Percentiles rank a stretch among this genome's conserved stretches.
Evolutionary conservation across 2,797 vertebrate species (phyloP).

Genomic region (Mormyrus hasselquistii): DNA sequence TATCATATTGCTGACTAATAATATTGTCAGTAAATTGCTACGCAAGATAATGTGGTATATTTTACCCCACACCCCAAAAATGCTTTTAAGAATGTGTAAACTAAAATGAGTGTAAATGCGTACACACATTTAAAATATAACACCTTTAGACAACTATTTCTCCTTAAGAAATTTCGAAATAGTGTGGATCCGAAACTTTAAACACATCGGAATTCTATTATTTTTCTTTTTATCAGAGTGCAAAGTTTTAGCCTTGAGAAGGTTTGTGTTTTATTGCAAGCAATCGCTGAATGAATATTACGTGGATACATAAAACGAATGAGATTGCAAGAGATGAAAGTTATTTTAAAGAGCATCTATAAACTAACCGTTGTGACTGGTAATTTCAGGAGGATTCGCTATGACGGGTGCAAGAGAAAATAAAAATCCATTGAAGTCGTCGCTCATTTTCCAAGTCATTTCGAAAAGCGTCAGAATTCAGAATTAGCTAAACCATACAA

Average conservation of each 20-base stretch:
- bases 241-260: background rate
- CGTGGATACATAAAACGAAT: background rate
- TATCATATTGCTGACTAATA: background rate
- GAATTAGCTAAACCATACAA: background rate
- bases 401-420: background rate
- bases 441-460: background rate
- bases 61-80: background rate
- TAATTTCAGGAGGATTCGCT: background rate
- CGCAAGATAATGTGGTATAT: background rate
- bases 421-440: background rate
- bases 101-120: background rate
- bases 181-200: background rate
- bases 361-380: background rate
- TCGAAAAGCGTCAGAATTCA: background rate
- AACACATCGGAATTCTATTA: background rate
- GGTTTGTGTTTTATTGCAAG: background rate
- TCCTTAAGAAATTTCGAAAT: background rate
- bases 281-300: background rate
- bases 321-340: background rate
- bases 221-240: background rate
- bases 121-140: background rate
- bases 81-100: background rate
- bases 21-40: constrained; percentile 1
- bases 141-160: background rate
- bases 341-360: background rate